Evolutionary conservation across 1,140 invertebrate species (phyloP).

Genomic region (Hestina assimilis): DNA sequence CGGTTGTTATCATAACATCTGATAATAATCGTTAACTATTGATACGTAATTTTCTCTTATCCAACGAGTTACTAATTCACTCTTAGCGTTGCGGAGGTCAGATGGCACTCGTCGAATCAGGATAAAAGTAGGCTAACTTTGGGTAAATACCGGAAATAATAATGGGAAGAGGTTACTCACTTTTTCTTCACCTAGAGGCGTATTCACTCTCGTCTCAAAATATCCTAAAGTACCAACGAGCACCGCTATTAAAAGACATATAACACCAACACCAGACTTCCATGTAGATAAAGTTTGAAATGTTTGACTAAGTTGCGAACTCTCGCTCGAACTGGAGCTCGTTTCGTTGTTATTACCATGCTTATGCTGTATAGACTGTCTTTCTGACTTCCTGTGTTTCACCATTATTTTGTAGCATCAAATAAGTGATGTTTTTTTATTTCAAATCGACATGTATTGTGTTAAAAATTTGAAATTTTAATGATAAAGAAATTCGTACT

Average conservation of each 20-base stretch:
- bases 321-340: conserved; percentile 58
- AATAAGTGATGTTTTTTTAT: neutral
- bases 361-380: conserved; percentile 43
- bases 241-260: conserved; percentile 81
- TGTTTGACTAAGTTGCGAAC: conserved; percentile 35
- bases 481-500: no score
- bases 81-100: no score
- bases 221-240: conserved; percentile 90
- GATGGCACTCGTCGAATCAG: no score
- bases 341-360: conserved; percentile 72
- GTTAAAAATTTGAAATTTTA: no score
- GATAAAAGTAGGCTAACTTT: no score
- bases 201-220: conserved; percentile 92
- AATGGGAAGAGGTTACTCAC: no score
- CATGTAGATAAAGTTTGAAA: conserved; percentile 69
- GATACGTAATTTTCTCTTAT: no score
- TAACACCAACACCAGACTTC: conserved; percentile 74
- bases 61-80: no score
- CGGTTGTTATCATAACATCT: no score
- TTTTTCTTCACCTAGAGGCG: conserved; percentile 88
- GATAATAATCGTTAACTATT: no score
- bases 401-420: conserved; percentile 49
- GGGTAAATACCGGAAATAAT: no score
- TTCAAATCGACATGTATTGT: no score
- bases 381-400: conserved; percentile 56